Evolutionary conservation across 2,888 invertebrate genomes (phyloP), one percentile per base, ranked within the genome.

Genomic region (Drosophila neutralis): DNA sequence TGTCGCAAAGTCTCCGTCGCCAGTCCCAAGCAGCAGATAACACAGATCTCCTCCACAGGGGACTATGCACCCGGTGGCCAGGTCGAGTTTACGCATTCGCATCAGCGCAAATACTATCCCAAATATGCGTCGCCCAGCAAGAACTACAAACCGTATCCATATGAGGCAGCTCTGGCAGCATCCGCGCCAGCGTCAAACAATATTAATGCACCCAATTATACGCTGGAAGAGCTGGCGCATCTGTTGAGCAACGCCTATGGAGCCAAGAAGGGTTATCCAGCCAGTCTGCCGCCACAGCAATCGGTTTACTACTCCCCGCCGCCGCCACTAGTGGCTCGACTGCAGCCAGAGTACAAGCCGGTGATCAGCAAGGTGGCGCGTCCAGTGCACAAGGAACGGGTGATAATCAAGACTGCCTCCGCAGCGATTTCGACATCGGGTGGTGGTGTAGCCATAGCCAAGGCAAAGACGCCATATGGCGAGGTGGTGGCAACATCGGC

Each of bases 1-100:
- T 92, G 91, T 31, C 89, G 91, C 40, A 91, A 92, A 69, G 87
- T 87, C 1, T 65, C 80, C 5, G 36, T 71, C 6, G 72, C 89
- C 13, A 71, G 61, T 36, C 68, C 84, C 29, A 76, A 78, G 21
- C 83, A 91, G 52, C 83, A 90, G 48, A 76, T 92, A 27, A 82
- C 83, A 1, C 92, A 92, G 67, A 80, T 85, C 40, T 73, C 86
- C 5, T 73, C 89, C 48, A 85, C 80, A 0, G 74, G 85, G 0
- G 82, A 90, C 15, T 73, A 76, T n/a, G 76, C 78, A 1, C 72
- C 80, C 0, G 77, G 85, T 1, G 92, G 91, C 0, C 75, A 80
- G 15, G 40, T 92, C 27, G 87, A 91, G 68, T 75, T 66, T n/a
- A 87, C 80, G 0, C 92, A 91, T 21, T 67, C 87, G 4, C 89